Percentiles rank a stretch among this genome's conserved stretches.
These are phyloP conservation scores for Dioctria linearis DNA, from an alignment of 2,888 invertebrate species.

Conservation along the genomic window DNA sequence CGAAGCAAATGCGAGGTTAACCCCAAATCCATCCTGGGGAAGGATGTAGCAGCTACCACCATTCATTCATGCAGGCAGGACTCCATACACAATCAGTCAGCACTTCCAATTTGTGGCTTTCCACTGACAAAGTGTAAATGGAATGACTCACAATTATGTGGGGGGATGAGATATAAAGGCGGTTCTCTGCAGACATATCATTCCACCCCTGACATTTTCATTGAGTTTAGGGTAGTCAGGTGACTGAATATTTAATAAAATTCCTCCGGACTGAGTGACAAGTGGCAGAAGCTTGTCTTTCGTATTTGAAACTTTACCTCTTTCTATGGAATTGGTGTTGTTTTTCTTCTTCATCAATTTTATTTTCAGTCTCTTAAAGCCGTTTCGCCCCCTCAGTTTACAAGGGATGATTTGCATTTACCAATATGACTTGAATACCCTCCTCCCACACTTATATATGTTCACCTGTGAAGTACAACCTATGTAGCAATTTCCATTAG, in stretches of 20 bases:
- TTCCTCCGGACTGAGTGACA: conserved; percentile 38
- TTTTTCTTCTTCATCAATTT: not conserved
- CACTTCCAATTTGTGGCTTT: conserved; percentile 6
- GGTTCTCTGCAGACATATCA: conserved; percentile 16
- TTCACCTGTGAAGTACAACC: not conserved
- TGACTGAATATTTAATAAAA: conserved; percentile 51
- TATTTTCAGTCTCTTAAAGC: not conserved
- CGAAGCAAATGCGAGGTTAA: conserved; percentile 7
- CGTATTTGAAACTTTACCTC: not conserved
- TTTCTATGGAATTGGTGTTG: conserved; percentile 7
- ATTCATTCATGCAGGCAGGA: not conserved
- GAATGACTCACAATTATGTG: conserved; percentile 11
- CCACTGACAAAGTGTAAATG: conserved; percentile 14
- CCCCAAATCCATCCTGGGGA: not conserved
- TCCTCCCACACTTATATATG: not conserved
- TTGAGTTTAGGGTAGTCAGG: conserved; percentile 45
- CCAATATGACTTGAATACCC: not conserved
- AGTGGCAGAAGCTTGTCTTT: conserved; percentile 40
- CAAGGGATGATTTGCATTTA: conserved; percentile 10
- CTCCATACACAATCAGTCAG: conserved; percentile 24
- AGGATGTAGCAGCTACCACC: not conserved
- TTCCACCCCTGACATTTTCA: conserved; percentile 40
- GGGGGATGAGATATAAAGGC: conserved; percentile 2
- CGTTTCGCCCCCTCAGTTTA: not conserved
- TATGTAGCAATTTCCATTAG: conserved; percentile 39